phyloP scores from a whole-genome alignment of 2,888 invertebrate genomes.

The Pharmacophagus antenor region DNA sequence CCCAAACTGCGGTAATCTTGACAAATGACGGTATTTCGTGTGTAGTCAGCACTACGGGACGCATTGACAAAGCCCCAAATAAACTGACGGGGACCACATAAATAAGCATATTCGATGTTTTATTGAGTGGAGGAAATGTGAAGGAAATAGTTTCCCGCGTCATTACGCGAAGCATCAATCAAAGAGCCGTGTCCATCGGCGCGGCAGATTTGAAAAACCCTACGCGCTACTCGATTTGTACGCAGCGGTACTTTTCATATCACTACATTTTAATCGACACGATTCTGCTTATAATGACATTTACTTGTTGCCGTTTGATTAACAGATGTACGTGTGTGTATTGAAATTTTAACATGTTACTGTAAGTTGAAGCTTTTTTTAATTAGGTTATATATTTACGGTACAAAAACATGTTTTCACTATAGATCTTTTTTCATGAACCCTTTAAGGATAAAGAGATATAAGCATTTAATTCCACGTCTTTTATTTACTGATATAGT shows the following conservation, averaged over 20 bases:
- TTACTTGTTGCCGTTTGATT: background rate
- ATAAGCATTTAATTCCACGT: no score
- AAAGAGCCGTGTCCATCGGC: slow-evolving; percentile 54
- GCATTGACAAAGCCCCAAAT: slow-evolving; percentile 75
- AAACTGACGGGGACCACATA: slow-evolving; percentile 73
- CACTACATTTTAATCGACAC: slow-evolving; percentile 12
- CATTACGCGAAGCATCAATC: slow-evolving; percentile 77
- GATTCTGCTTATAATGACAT: slow-evolving; percentile 9
- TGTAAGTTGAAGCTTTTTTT: no score
- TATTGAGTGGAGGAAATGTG: slow-evolving; percentile 79
- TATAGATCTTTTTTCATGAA: background rate
- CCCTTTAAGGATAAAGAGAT: no score
- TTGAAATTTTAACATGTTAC: no score
- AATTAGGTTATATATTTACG: no score
- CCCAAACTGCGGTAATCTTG: slow-evolving; percentile 75
- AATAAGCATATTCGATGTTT: slow-evolving; percentile 79
- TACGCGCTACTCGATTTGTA: slow-evolving; percentile 31
- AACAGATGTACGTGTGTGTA: background rate
- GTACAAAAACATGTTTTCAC: background rate
- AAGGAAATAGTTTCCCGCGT: slow-evolving; percentile 78
- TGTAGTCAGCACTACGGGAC: slow-evolving; percentile 67
- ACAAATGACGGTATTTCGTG: slow-evolving; percentile 77
- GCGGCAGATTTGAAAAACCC: slow-evolving; percentile 50
- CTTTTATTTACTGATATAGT: background rate
- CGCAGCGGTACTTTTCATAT: background rate